phyloP scores from a whole-genome alignment of 1,140 invertebrate species.

The Ruditapes philippinarum region DNA sequence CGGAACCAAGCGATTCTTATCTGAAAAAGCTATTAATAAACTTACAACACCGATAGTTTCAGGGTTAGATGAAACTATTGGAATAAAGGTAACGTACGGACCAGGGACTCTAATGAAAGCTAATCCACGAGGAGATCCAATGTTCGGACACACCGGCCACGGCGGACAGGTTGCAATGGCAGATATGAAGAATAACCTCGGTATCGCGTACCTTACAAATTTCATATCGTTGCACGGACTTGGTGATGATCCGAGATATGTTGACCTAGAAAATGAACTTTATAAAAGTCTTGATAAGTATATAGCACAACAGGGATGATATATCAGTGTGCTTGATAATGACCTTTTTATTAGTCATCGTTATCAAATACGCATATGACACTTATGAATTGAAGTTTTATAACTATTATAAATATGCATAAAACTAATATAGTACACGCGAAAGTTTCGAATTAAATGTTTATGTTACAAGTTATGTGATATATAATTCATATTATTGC shows the following conservation, averaged over 20 bases:
- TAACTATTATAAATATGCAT: no score
- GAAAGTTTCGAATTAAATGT: no score
- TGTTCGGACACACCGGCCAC: constrained; percentile 19
- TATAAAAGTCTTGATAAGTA: constrained; percentile 62
- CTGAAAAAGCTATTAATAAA: constrained; percentile 18
- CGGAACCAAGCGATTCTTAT: constrained; percentile 26
- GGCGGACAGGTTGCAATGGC: constrained; percentile 4
- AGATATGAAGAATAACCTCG: neutral
- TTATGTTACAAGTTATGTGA: no score
- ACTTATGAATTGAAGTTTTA: no score
- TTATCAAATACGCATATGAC: no score
- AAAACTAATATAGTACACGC: no score
- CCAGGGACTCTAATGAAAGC: neutral
- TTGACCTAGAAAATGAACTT: constrained; percentile 54
- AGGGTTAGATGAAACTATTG: neutral
- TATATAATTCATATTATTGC: no score
- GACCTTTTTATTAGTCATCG: no score
- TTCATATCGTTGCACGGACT: constrained; percentile 17
- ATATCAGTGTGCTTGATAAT: no score
- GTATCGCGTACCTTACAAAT: constrained; percentile 37
- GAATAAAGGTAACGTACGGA: neutral
- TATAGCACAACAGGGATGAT: neutral
- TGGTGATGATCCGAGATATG: constrained; percentile 31
- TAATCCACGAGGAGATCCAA: neutral
- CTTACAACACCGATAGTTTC: neutral